phyloP scores from a whole-genome alignment of 2,797 vertebrate species.

The Anableps anableps region DNA sequence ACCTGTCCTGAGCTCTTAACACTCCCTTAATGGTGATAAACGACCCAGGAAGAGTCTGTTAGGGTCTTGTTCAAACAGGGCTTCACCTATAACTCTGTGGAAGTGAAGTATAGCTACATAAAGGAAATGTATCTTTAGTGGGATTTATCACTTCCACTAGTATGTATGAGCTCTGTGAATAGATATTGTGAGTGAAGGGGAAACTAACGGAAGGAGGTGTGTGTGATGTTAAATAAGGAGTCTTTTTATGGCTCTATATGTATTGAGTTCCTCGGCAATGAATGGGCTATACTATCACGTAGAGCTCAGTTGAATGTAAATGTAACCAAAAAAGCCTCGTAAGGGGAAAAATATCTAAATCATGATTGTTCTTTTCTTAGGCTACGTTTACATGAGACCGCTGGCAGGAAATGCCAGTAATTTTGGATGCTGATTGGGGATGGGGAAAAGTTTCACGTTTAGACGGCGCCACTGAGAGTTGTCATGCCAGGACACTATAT shows the following conservation, averaged over 20 bases:
- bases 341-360: neutral
- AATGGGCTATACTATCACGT: neutral
- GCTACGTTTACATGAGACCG: too few relatives aligned
- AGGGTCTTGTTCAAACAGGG: slow-evolving; percentile 70
- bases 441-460: too few relatives aligned
- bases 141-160: slow-evolving; percentile 50
- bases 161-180: slow-evolving; percentile 48
- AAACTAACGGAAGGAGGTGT: neutral
- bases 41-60: slow-evolving; percentile 44
- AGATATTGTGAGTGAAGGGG: slow-evolving; percentile 35
- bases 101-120: slow-evolving; percentile 64
- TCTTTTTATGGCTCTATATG: neutral
- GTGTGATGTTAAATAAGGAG: neutral
- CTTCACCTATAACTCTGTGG: slow-evolving; percentile 45
- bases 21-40: slow-evolving; percentile 66
- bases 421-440: too few relatives aligned
- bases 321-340: neutral
- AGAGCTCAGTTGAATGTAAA: neutral
- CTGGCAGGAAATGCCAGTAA: too few relatives aligned
- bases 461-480: too few relatives aligned
- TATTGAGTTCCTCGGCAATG: neutral
- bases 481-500: too few relatives aligned
- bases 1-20: slow-evolving; percentile 49
- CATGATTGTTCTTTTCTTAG: neutral
- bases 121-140: slow-evolving; percentile 67